phyloP scores from a whole-genome alignment of 2,797 vertebrate genomes.

The Taeniopygia guttata region DNA sequence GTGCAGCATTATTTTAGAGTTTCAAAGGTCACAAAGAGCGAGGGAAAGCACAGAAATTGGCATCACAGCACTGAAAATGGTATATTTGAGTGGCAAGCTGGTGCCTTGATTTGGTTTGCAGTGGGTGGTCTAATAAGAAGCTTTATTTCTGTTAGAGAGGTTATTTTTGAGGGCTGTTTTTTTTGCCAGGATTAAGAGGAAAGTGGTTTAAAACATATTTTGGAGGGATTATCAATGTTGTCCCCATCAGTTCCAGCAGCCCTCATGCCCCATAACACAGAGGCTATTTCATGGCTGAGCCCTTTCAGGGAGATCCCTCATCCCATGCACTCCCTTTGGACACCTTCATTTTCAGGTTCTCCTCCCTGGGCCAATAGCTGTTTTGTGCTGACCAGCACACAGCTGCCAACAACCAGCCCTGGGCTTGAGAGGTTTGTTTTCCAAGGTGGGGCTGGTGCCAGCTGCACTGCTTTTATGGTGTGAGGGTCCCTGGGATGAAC shows the following conservation, averaged over 20 bases:
- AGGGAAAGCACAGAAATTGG: neutral
- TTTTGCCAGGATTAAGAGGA: neutral
- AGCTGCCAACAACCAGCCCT: neutral
- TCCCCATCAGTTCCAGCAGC: neutral
- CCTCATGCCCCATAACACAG: neutral
- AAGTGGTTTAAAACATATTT: neutral
- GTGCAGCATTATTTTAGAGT: neutral
- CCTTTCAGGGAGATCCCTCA: neutral
- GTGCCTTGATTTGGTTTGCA: neutral
- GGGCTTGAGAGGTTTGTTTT: neutral
- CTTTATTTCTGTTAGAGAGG: neutral
- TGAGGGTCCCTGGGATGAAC: neutral
- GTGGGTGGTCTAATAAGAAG: neutral
- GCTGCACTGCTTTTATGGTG: neutral
- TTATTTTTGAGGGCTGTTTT: neutral
- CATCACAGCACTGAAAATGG: neutral
- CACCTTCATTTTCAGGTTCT: neutral
- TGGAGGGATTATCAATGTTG: neutral
- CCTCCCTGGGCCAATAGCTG: accelerated
- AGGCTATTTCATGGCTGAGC: neutral
- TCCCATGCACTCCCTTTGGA: neutral
- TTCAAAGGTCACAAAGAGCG: neutral
- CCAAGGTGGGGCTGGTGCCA: neutral
- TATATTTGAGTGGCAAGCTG: neutral
- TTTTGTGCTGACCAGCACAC: neutral